A percentile compares a stretch with the other conserved stretches of the same genome.
phyloP scores from a whole-genome alignment of 2,888 invertebrate genomes.

The Brachypterus glaber region DNA sequence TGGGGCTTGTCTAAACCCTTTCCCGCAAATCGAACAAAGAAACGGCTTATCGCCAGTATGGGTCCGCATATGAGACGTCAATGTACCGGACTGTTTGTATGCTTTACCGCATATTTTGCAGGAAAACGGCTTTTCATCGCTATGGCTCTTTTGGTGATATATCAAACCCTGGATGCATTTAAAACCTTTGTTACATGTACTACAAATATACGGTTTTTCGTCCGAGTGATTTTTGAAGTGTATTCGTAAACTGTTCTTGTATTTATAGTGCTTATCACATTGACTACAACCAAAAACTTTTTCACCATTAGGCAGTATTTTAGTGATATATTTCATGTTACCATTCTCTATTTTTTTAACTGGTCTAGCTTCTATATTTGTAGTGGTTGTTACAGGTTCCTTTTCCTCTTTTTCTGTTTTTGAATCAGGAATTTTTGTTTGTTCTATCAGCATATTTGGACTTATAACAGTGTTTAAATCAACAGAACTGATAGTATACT shows the following conservation, averaged over 20 bases:
- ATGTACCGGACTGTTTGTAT: slow-evolving; percentile 31
- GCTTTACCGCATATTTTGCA: slow-evolving; percentile 32
- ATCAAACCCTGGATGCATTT: slow-evolving; percentile 29
- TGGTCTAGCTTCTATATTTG: too few relatives aligned
- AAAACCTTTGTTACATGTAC: slow-evolving; percentile 30
- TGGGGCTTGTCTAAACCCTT: slow-evolving; percentile 25
- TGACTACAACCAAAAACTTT: slow-evolving; percentile 16
- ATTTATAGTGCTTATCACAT: slow-evolving; percentile 20
- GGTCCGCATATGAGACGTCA: slow-evolving; percentile 33
- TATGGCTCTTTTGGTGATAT: slow-evolving; percentile 30
- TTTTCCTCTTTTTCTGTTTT: too few relatives aligned
- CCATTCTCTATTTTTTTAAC: too few relatives aligned
- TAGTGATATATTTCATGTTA: too few relatives aligned
- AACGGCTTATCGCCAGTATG: slow-evolving; percentile 29
- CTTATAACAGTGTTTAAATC: too few relatives aligned
- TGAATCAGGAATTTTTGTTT: too few relatives aligned
- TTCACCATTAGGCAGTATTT: too few relatives aligned
- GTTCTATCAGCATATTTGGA: too few relatives aligned
- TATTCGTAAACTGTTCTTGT: slow-evolving; percentile 27
- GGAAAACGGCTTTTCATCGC: slow-evolving; percentile 29
- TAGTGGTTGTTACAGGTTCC: too few relatives aligned
- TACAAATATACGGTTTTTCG: slow-evolving; percentile 30
- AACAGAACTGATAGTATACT: too few relatives aligned
- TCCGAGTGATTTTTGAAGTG: slow-evolving; percentile 30
- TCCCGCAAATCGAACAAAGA: slow-evolving; percentile 19